Percentiles rank a stretch among this genome's conserved stretches.
phyloP scores from a whole-genome alignment of 1,140 invertebrate species.

The Bombus picipes region DNA sequence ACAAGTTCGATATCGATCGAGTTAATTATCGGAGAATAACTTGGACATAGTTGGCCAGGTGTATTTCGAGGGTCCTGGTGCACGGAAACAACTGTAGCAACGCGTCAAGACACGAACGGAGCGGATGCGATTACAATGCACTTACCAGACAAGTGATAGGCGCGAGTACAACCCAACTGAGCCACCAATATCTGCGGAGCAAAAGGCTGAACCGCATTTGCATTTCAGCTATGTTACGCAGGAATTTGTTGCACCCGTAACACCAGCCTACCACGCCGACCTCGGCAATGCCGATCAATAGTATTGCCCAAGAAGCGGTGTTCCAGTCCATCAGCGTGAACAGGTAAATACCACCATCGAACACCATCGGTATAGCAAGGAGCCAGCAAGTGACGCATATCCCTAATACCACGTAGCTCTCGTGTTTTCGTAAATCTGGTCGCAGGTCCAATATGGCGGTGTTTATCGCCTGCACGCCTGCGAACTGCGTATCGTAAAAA shows the following conservation, averaged over 20 bases:
- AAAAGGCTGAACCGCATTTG: slow-evolving; percentile 83
- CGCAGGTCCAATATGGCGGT: slow-evolving; percentile 89
- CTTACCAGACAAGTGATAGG: slow-evolving; percentile 79
- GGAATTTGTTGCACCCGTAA: slow-evolving; percentile 86
- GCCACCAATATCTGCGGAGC: slow-evolving; percentile 83
- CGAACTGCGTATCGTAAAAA: slow-evolving; percentile 83
- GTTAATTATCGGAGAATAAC: slow-evolving; percentile 37
- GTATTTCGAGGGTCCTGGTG: no score
- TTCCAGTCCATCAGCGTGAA: slow-evolving; percentile 92
- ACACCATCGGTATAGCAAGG: slow-evolving; percentile 88
- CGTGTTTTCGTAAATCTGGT: slow-evolving; percentile 85
- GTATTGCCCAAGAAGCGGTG: slow-evolving; percentile 91
- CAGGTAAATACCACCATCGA: slow-evolving; percentile 88
- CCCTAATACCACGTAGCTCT: slow-evolving; percentile 84
- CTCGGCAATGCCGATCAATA: slow-evolving; percentile 89
- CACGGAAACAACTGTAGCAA: neutral
- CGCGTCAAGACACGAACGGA: neutral
- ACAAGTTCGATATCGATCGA: neutral
- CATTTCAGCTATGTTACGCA: slow-evolving; percentile 84
- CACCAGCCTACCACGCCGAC: slow-evolving; percentile 87
- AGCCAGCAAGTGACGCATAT: slow-evolving; percentile 86
- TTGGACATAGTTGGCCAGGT: slow-evolving; percentile 18
- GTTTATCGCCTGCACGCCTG: slow-evolving; percentile 91
- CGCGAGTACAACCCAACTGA: slow-evolving; percentile 83
- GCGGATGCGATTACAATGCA: slow-evolving; percentile 28